A percentile compares a stretch with the other conserved stretches of the same genome.
Evolutionary conservation across 2,888 invertebrate genomes (phyloP).

Genomic region (Helleia helle): DNA sequence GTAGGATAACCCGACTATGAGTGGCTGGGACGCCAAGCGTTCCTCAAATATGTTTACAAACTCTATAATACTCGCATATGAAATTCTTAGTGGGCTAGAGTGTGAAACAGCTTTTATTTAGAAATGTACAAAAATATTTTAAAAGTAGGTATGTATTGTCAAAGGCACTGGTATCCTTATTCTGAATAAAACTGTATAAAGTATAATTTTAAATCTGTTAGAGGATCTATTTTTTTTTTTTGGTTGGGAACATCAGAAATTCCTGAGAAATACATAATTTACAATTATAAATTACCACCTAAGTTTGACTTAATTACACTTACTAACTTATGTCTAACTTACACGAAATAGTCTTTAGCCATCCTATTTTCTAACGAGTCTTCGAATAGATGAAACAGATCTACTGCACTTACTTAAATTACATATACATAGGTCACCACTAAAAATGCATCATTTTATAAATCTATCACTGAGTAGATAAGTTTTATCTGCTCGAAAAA

Average conservation of each 20-base stretch:
- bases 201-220: slow-evolving; percentile 42
- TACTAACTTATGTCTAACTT: slow-evolving; percentile 53
- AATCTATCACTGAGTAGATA: slow-evolving; percentile 69
- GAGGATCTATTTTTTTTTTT: slow-evolving; percentile 49
- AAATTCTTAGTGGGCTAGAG: no score
- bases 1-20: slow-evolving; percentile 30
- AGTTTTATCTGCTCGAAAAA: slow-evolving; percentile 72
- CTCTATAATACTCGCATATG: slow-evolving; percentile 19
- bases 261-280: slow-evolving; percentile 59
- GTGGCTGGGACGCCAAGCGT: slow-evolving; percentile 24
- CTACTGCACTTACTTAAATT: slow-evolving; percentile 60
- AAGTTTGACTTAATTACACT: slow-evolving; percentile 60
- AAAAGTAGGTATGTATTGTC: slow-evolving; percentile 69
- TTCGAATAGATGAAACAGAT: slow-evolving; percentile 74
- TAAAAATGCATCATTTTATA: slow-evolving; percentile 67
- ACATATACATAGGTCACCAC: slow-evolving; percentile 64
- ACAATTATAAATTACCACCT: slow-evolving; percentile 69
- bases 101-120: slow-evolving; percentile 47
- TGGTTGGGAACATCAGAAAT: slow-evolving; percentile 57
- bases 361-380: slow-evolving; percentile 65
- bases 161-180: slow-evolving; percentile 68
- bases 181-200: slow-evolving; percentile 36
- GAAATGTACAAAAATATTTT: slow-evolving; percentile 69
- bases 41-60: slow-evolving; percentile 21
- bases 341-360: slow-evolving; percentile 67